Evolutionary conservation across 2,888 invertebrate species (phyloP).

Genomic region (Cerastis leucographa): DNA sequence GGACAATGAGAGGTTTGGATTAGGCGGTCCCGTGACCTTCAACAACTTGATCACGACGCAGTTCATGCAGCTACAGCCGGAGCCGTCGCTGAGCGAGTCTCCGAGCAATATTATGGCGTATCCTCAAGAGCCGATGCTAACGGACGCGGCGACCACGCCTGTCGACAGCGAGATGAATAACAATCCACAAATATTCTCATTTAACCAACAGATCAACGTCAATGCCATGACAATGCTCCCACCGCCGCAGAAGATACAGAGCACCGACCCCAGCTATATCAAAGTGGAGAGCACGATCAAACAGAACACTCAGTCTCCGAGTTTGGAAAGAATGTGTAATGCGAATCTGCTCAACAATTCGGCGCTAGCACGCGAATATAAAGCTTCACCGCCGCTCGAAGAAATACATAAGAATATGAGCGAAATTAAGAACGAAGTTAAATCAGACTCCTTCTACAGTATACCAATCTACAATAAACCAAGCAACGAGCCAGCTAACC

Average conservation of each 20-base stretch:
- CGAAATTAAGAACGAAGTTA: slow-evolving; percentile 87
- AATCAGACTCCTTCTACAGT: slow-evolving; percentile 85
- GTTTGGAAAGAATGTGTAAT: slow-evolving; percentile 86
- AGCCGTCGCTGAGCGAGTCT: slow-evolving; percentile 82
- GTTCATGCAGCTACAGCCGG: slow-evolving; percentile 86
- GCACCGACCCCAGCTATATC: slow-evolving; percentile 87
- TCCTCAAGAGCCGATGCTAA: slow-evolving; percentile 81
- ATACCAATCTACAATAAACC: slow-evolving; percentile 70
- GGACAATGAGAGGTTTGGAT: slow-evolving; percentile 84
- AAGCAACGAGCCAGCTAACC: slow-evolving; percentile 77
- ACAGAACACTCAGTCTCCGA: slow-evolving; percentile 87
- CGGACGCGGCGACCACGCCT: slow-evolving; percentile 79
- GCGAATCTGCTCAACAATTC: slow-evolving; percentile 82
- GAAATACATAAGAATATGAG: slow-evolving; percentile 87
- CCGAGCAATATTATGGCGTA: slow-evolving; percentile 82
- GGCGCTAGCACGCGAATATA: slow-evolving; percentile 82
- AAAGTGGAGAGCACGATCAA: slow-evolving; percentile 87
- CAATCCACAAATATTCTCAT: slow-evolving; percentile 84
- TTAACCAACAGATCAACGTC: slow-evolving; percentile 85
- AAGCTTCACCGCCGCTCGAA: slow-evolving; percentile 87
- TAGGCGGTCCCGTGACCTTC: slow-evolving; percentile 85
- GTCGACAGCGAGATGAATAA: slow-evolving; percentile 78
- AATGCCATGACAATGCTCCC: slow-evolving; percentile 83
- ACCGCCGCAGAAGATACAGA: slow-evolving; percentile 83
- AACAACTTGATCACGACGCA: slow-evolving; percentile 87